Evolutionary conservation across 2,797 vertebrate species (phyloP).

Genomic region (Chiroxiphia lanceolata): DNA sequence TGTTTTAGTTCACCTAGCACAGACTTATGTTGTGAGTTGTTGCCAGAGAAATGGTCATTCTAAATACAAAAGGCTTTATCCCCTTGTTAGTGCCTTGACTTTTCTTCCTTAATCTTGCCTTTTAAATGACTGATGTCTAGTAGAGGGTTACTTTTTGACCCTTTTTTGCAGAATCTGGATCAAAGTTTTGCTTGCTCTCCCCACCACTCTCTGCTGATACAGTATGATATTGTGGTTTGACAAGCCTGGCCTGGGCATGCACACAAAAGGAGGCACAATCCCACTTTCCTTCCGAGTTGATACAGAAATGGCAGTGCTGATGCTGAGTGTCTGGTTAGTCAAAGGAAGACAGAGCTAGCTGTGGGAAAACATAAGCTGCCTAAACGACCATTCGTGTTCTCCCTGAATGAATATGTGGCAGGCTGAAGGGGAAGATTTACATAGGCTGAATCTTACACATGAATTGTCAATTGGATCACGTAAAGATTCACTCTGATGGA

Average conservation of each 20-base stretch:
- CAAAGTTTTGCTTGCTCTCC: background rate
- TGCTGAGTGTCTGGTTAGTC: background rate
- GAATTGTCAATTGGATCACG: slow-evolving; percentile 62
- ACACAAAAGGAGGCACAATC: background rate
- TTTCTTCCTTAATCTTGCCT: background rate
- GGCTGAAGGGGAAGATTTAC: slow-evolving; percentile 9
- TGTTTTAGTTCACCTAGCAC: background rate
- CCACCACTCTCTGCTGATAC: background rate
- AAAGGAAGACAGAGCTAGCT: background rate
- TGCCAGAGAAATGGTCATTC: background rate
- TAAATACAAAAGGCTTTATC: background rate
- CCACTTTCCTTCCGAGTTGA: background rate
- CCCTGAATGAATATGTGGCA: slow-evolving; percentile 29
- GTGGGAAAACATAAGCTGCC: slow-evolving; percentile 13
- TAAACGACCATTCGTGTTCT: background rate
- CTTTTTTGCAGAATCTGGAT: background rate
- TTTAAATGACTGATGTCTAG: background rate
- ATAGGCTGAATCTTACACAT: slow-evolving; percentile 49
- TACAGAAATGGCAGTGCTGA: background rate
- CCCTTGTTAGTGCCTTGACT: background rate
- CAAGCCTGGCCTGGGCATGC: background rate
- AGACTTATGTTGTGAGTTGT: background rate
- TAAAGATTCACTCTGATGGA: slow-evolving; percentile 54
- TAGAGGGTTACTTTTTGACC: background rate
- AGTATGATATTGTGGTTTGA: background rate